phyloP scores from a whole-genome alignment of 2,113 vertebrate genomes.

The Nymphicus hollandicus region DNA sequence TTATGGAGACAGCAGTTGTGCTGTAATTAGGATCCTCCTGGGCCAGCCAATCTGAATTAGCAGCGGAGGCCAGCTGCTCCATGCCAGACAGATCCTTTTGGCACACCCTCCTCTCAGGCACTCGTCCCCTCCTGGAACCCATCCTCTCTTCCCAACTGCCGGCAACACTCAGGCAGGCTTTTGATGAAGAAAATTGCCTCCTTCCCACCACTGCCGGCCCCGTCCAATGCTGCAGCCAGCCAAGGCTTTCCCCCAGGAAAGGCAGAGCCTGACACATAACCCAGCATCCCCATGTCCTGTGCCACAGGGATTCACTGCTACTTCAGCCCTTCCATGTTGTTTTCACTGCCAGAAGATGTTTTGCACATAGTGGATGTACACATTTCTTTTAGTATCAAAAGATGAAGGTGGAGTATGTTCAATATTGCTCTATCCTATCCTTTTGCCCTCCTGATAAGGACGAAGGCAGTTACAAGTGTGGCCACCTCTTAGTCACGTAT shows the following conservation, averaged over 20 bases:
- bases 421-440: not conserved
- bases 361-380: not conserved
- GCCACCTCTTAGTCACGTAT: not conserved
- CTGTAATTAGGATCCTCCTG: constrained; percentile 72
- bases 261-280: not conserved
- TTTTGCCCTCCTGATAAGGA: not conserved
- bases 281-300: not conserved
- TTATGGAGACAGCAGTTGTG: constrained; percentile 68
- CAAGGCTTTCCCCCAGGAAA: not conserved
- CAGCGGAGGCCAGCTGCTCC: constrained; percentile 65
- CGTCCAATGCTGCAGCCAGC: not conserved
- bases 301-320: not conserved
- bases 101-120: constrained; percentile 34
- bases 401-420: not conserved
- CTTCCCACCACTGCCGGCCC: not conserved
- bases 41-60: constrained; percentile 63
- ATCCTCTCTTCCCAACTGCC: not conserved
- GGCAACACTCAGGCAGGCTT: not conserved
- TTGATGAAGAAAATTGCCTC: not conserved
- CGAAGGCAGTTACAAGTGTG: not conserved
- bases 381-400: not conserved
- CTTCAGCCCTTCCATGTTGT: not conserved
- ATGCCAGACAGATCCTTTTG: constrained; percentile 62
- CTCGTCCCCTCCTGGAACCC: constrained; percentile 32
- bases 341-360: not conserved